Percentiles rank a stretch among this genome's conserved stretches.
phyloP scores from a whole-genome alignment of 2,888 invertebrate genomes.

The Eristalinus sepulchralis region DNA sequence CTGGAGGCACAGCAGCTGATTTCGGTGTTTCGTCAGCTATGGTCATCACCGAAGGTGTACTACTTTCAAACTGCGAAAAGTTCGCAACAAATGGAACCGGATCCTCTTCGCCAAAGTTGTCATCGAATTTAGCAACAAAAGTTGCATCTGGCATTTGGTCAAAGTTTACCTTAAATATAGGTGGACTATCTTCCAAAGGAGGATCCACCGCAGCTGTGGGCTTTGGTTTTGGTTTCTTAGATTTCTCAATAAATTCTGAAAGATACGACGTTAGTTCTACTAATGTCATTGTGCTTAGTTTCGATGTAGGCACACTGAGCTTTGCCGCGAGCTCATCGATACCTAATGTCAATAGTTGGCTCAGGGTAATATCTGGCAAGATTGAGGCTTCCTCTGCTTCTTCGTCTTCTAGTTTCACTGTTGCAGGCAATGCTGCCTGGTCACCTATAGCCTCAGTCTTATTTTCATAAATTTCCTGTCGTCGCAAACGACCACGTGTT shows the following conservation, averaged over 20 bases:
- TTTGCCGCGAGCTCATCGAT: conserved; percentile 90
- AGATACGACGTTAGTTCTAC: conserved; percentile 92
- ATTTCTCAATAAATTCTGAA: conserved; percentile 83
- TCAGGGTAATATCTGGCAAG: conserved; percentile 87
- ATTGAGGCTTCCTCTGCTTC: conserved; percentile 71
- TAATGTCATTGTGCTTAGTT: conserved; percentile 92
- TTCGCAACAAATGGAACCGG: conserved; percentile 84
- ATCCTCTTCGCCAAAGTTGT: conserved; percentile 83
- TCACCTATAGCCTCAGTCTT: conserved; percentile 77
- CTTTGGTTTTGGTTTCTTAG: conserved; percentile 77
- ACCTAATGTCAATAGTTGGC: conserved; percentile 90
- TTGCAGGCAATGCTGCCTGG: conserved; percentile 55
- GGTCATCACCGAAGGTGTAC: conserved; percentile 72
- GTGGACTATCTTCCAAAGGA: conserved; percentile 58
- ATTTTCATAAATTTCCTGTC: conserved; percentile 79
- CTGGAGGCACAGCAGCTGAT: conserved; percentile 81
- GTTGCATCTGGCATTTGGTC: conserved; percentile 79
- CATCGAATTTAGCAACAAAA: conserved; percentile 85
- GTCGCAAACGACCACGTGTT: conserved; percentile 77
- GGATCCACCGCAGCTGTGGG: not conserved
- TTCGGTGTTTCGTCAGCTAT: conserved; percentile 49
- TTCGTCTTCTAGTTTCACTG: conserved; percentile 55
- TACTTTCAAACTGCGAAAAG: conserved; percentile 84
- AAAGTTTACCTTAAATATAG: conserved; percentile 80
- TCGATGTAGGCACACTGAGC: conserved; percentile 88